Conservation (phyloP, 1,140 invertebrate species). For the Helicoverpa armigera region DNA sequence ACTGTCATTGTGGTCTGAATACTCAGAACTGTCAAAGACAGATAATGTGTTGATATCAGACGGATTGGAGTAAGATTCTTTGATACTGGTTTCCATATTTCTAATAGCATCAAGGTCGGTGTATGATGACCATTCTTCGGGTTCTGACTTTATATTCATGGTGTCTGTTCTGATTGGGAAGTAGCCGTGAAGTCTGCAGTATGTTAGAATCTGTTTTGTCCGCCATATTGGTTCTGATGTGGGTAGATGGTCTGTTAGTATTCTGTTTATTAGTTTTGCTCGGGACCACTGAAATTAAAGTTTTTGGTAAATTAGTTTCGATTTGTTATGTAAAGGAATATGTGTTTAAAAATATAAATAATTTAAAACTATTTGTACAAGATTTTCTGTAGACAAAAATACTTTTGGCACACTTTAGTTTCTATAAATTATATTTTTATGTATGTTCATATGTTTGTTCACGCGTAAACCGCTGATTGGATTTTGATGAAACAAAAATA, state of each 20-base stretch:
- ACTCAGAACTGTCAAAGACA: conserved; percentile 40
- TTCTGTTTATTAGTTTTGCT: conserved; percentile 82
- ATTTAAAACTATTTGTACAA: no score
- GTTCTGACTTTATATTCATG: conserved; percentile 38
- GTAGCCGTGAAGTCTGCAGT: conserved; percentile 77
- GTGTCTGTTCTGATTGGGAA: conserved; percentile 67
- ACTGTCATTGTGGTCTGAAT: not conserved
- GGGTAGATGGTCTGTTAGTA: conserved; percentile 63
- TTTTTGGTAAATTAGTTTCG: not conserved
- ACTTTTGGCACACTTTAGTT: no score
- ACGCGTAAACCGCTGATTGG: no score
- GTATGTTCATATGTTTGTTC: no score
- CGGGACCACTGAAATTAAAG: conserved; percentile 77
- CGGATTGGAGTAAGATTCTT: conserved; percentile 64
- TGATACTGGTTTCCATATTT: conserved; percentile 63
- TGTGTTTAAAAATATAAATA: no score
- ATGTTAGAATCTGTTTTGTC: conserved; percentile 82
- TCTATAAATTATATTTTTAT: no score
- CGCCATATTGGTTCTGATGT: conserved; percentile 70
- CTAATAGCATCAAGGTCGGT: conserved; percentile 62
- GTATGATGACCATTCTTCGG: conserved; percentile 70
- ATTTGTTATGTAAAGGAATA: not conserved
- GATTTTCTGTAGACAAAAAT: no score
- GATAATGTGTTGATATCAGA: conserved; percentile 52
- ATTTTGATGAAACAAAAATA: no score